A percentile compares a stretch with the other conserved stretches of the same genome.
Conservation (phyloP, 92 coral and sea anemone species). For the Umimayanthus kanabou region DNA sequence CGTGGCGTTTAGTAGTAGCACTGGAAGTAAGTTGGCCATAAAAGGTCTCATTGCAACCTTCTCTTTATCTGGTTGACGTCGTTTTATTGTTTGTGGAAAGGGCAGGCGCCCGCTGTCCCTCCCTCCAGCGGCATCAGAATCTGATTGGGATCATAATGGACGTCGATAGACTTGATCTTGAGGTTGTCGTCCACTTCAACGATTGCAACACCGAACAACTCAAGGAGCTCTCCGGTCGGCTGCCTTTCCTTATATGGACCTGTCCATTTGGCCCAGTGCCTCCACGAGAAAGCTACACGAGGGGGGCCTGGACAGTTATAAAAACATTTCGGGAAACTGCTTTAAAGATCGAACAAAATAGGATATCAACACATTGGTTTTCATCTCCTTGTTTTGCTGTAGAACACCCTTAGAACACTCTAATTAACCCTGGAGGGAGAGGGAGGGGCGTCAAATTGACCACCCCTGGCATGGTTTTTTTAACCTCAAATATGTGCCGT, state of each 20-base stretch:
- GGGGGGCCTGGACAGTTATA: constrained; percentile 65
- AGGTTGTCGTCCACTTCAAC: constrained; percentile 73
- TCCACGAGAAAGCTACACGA: constrained; percentile 86
- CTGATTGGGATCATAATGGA: constrained; percentile 74
- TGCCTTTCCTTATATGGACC: constrained; percentile 74
- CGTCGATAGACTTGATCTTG: constrained; percentile 65
- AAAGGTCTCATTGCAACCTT: no score
- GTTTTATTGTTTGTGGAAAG: constrained; percentile 17
- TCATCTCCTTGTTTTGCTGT: no score
- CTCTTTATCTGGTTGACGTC: not conserved
- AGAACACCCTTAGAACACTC: no score
- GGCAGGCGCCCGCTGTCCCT: not conserved
- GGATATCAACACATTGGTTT: no score
- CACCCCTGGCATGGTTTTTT: no score
- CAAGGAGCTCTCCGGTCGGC: constrained; percentile 75
- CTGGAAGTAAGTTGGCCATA: no score
- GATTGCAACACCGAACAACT: constrained; percentile 71
- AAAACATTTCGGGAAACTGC: not conserved
- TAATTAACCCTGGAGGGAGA: no score
- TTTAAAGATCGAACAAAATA: not conserved
- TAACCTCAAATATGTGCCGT: no score
- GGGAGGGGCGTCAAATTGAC: no score
- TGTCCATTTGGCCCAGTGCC: constrained; percentile 90
- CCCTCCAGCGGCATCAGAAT: constrained; percentile 70
- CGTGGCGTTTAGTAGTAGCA: no score